A percentile compares a stretch with the other conserved stretches of the same genome.
Conservation (phyloP, 2,113 vertebrate genomes). For the Anarrhichthys ocellatus region DNA sequence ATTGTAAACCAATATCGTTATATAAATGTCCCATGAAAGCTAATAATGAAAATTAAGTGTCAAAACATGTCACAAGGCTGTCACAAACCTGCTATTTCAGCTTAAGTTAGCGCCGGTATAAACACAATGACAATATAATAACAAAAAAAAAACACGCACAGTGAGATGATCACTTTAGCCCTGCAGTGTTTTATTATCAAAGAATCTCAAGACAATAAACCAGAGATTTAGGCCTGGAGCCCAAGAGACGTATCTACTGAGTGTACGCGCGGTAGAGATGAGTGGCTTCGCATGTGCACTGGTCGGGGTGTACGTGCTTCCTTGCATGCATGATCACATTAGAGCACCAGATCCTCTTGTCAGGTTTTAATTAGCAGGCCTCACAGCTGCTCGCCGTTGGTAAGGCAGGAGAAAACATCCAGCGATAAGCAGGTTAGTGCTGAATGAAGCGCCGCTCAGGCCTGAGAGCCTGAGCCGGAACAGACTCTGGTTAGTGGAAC, state of each 20-base stretch:
- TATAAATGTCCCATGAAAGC: background rate
- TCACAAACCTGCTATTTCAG: background rate
- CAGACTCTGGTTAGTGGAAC: constrained; percentile 38
- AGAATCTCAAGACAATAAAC: constrained; percentile 7
- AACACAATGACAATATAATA: background rate
- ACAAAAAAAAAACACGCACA: background rate
- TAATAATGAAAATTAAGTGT: constrained; percentile 6
- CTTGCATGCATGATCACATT: constrained; percentile 71
- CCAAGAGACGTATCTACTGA: constrained; percentile 25
- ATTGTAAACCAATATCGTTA: background rate
- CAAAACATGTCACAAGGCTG: background rate
- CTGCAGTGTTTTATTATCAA: constrained; percentile 19
- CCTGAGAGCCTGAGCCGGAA: constrained; percentile 29
- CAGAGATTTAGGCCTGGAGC: constrained; percentile 49
- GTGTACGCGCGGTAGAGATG: constrained; percentile 12
- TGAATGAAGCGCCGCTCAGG: constrained; percentile 34
- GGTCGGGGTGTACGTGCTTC: constrained; percentile 56
- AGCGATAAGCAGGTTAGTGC: constrained; percentile 71
- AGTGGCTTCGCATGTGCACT: constrained; percentile 10
- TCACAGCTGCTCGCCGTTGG: constrained; percentile 60
- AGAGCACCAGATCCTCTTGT: constrained; percentile 65
- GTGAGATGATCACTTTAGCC: constrained; percentile 18
- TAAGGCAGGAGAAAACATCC: constrained; percentile 59
- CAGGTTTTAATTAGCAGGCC: constrained; percentile 74
- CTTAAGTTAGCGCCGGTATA: background rate